Evolutionary conservation across 2,888 invertebrate genomes (phyloP).

Genomic region (Eretmocerus hayati): DNA sequence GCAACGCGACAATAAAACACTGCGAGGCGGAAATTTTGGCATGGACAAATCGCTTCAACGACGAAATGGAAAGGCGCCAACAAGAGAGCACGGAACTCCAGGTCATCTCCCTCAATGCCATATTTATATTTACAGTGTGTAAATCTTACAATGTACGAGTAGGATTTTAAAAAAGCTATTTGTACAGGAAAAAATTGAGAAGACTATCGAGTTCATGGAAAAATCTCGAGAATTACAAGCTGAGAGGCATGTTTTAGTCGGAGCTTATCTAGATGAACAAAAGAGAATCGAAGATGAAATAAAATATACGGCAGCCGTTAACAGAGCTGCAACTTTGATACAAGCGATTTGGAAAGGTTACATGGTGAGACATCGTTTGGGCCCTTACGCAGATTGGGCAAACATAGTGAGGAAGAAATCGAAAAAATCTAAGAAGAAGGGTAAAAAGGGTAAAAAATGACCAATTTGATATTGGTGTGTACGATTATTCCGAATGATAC

Average conservation of each 20-base stretch:
- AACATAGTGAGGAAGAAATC: background rate
- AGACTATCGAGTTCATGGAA: slow-evolving; percentile 27
- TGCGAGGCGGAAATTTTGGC: slow-evolving; percentile 28
- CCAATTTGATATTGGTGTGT: background rate
- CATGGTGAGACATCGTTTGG: slow-evolving; percentile 35
- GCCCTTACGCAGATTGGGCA: slow-evolving; percentile 19
- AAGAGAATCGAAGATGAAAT: slow-evolving; percentile 21
- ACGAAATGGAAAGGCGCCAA: slow-evolving; percentile 29
- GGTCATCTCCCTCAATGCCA: slow-evolving; percentile 19
- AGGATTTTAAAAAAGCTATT: background rate
- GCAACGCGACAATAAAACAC: slow-evolving; percentile 23
- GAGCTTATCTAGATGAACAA: slow-evolving; percentile 26
- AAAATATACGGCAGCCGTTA: slow-evolving; percentile 25
- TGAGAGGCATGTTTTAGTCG: slow-evolving; percentile 28
- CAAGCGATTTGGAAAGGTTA: slow-evolving; percentile 36
- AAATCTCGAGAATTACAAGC: slow-evolving; percentile 23
- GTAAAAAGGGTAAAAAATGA: slow-evolving; percentile 12
- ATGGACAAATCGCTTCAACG: slow-evolving; percentile 31
- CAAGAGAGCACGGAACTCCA: slow-evolving; percentile 30
- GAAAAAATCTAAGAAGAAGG: slow-evolving; percentile 16
- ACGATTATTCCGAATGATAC: background rate
- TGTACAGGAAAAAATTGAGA: slow-evolving; percentile 30
- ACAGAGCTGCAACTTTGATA: slow-evolving; percentile 32
- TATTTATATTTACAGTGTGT: background rate
- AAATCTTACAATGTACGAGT: background rate